A percentile compares a stretch with the other conserved stretches of the same genome.
These are phyloP conservation scores for Piezodorus guildinii DNA, from an alignment of 1,140 invertebrate species.

Conservation along the genomic window DNA sequence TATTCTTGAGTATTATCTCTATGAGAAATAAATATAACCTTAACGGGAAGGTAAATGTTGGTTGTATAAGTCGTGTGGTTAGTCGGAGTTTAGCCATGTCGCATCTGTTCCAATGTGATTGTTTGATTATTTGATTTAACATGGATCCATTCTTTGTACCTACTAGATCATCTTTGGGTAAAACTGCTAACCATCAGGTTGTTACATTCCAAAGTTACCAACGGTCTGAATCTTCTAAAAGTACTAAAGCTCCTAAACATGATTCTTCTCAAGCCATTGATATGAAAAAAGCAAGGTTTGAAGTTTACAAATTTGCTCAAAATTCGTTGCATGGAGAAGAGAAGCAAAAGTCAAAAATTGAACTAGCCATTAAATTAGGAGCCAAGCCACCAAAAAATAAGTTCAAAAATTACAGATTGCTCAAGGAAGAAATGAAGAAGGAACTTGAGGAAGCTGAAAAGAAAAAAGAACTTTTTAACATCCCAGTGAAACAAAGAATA, in stretches of 20 bases:
- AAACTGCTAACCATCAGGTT: too few species aligned
- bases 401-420: conserved; percentile 4
- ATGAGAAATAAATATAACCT: too few species aligned
- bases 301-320: conserved; percentile 21
- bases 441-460: background rate
- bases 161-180: background rate
- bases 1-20: too few species aligned
- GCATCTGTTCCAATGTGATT: too few species aligned
- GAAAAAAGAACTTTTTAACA: conserved; percentile 4
- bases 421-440: background rate
- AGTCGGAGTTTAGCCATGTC: too few species aligned
- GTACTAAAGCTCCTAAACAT: too few species aligned
- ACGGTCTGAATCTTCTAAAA: too few species aligned
- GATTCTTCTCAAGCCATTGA: background rate
- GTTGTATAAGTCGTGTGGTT: too few species aligned
- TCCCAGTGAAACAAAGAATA: background rate
- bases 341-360: conserved; percentile 15
- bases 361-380: conserved; percentile 17
- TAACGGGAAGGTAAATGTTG: too few species aligned
- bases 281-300: conserved; percentile 19
- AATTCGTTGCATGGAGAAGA: background rate
- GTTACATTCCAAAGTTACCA: too few species aligned
- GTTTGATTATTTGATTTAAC: too few species aligned
- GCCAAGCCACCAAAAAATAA: conserved; percentile 19
- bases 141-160: background rate